Conservation (phyloP, 2,888 invertebrate genomes). For the Ischnus inquisitorius region DNA sequence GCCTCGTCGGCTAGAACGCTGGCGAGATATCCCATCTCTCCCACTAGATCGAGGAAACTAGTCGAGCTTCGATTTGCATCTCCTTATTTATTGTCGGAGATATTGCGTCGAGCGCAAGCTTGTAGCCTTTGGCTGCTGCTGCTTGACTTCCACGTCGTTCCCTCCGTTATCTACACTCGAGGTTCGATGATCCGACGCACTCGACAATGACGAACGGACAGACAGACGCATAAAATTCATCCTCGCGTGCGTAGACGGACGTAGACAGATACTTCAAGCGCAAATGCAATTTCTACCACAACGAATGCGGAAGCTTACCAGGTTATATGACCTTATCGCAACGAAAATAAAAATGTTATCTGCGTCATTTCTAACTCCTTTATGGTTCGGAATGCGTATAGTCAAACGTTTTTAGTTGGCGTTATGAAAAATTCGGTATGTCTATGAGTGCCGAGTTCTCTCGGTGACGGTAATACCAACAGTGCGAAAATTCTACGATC, state of each 20-base stretch:
- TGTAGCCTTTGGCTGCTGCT: constrained; percentile 26
- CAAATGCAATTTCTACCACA: constrained; percentile 8
- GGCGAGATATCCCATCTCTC: constrained; percentile 28
- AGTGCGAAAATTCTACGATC: constrained; percentile 26
- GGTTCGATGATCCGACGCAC: constrained; percentile 46
- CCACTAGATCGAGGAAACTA: constrained; percentile 27
- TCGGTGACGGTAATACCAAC: neutral
- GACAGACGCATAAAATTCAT: constrained; percentile 44
- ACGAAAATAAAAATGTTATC: neutral
- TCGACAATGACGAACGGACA: constrained; percentile 52
- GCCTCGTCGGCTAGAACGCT: constrained; percentile 43
- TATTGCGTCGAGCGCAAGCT: constrained; percentile 46
- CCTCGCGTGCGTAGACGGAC: constrained; percentile 3
- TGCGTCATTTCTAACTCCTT: neutral
- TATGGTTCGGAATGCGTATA: neutral
- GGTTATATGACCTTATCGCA: constrained; percentile 6
- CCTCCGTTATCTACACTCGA: neutral
- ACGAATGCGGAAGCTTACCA: constrained; percentile 47
- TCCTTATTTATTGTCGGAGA: constrained; percentile 69
- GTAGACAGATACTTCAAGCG: constrained; percentile 34
- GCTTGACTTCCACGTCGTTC: constrained; percentile 31
- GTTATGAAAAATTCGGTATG: neutral
- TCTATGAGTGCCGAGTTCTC: neutral
- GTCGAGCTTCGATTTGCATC: constrained; percentile 72
- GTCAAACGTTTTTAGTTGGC: neutral